Evolutionary conservation across 2,888 invertebrate species (phyloP).

Genomic region (Drosophila prolongata): DNA sequence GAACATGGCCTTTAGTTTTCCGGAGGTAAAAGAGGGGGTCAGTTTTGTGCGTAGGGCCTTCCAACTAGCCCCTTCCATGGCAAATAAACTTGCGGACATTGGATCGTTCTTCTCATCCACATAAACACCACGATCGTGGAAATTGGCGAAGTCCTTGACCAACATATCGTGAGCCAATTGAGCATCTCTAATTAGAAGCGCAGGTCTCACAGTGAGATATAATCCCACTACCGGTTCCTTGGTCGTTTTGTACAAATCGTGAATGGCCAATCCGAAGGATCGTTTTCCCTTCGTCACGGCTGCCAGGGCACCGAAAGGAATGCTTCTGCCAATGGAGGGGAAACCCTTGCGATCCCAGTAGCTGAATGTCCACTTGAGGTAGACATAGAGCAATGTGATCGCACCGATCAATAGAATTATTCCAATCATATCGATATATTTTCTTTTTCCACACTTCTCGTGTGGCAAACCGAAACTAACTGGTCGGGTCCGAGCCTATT

Average conservation of each 20-base stretch:
- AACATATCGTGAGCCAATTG: conserved; percentile 87
- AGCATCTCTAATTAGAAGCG: conserved; percentile 87
- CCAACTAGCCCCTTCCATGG: conserved; percentile 86
- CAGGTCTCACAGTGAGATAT: conserved; percentile 87
- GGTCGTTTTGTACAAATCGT: conserved; percentile 85
- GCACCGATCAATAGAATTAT: conserved; percentile 16
- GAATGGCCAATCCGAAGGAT: conserved; percentile 88
- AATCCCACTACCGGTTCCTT: conserved; percentile 86
- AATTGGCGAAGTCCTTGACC: conserved; percentile 87
- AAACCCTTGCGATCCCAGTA: conserved; percentile 87
- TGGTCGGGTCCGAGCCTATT: not conserved
- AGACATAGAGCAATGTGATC: conserved; percentile 49
- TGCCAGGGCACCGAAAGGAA: conserved; percentile 88
- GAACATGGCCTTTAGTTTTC: conserved; percentile 89
- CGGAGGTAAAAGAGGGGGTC: conserved; percentile 88
- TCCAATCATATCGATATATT: conserved; percentile 17
- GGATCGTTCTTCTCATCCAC: conserved; percentile 87
- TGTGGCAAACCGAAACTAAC: conserved; percentile 11
- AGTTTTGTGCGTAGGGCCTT: conserved; percentile 87
- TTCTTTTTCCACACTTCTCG: conserved; percentile 2
- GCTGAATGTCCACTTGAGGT: conserved; percentile 73
- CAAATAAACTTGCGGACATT: conserved; percentile 87
- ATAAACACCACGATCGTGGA: conserved; percentile 88
- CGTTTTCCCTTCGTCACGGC: conserved; percentile 86
- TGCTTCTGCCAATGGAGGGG: conserved; percentile 85